Percentiles rank a stretch among this genome's conserved stretches.
phyloP scores from a whole-genome alignment of 2,113 vertebrate species.

The Campylomormyrus tamandua region DNA sequence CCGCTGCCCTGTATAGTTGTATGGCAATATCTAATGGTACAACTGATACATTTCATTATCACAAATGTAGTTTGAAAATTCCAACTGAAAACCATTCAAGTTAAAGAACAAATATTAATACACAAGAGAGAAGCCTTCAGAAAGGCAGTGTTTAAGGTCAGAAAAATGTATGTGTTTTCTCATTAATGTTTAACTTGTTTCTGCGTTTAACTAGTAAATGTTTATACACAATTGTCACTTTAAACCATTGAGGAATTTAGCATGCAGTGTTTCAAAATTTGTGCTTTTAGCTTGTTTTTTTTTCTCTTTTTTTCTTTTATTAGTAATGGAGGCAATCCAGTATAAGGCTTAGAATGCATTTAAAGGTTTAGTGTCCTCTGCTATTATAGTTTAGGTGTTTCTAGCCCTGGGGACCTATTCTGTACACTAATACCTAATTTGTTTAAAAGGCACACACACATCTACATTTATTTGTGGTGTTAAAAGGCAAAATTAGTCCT shows the following conservation, averaged over 20 bases:
- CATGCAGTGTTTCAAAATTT: neutral
- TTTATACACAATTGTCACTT: neutral
- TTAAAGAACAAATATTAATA: neutral
- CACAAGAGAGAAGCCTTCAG: neutral
- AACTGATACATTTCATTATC: neutral
- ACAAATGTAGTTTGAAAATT: neutral
- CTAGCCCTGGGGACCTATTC: neutral
- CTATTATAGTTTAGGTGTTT: neutral
- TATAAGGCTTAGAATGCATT: neutral
- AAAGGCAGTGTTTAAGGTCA: neutral
- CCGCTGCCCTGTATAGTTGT: neutral
- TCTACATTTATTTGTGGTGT: neutral
- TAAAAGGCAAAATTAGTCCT: neutral
- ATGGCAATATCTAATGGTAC: neutral
- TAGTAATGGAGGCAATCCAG: neutral
- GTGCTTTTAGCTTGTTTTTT: neutral
- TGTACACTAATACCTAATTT: neutral
- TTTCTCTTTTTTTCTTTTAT: neutral
- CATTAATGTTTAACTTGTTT: neutral
- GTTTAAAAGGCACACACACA: neutral
- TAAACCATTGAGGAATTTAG: neutral
- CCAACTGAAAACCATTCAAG: neutral
- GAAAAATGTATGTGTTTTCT: neutral
- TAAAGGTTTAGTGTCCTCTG: neutral
- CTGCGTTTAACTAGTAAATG: neutral